Percentiles rank a stretch among this genome's conserved stretches.
Evolutionary conservation across 2,113 vertebrate genomes (phyloP).

Genomic region (Mesembrinibis cayennensis): DNA sequence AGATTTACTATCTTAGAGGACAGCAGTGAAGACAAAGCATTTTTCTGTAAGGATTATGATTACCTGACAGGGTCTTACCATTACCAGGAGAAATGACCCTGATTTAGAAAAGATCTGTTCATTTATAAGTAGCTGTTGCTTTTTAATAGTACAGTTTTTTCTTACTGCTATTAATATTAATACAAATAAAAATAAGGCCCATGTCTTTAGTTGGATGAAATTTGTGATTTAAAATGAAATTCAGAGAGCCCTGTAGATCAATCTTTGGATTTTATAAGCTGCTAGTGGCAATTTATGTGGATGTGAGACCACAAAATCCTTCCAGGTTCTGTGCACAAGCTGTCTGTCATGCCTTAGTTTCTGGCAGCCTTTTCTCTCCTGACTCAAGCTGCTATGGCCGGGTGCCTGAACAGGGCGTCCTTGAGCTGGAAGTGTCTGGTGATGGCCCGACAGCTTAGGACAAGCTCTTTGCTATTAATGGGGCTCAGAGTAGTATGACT

Average conservation of each 20-base stretch:
- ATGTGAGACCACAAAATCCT: neutral
- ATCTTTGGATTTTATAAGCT: neutral
- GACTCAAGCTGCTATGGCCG: fast-evolving
- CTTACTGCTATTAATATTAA: neutral
- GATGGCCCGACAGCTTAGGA: neutral
- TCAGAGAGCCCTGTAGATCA: neutral
- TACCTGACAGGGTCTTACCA: neutral
- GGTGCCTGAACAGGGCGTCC: neutral
- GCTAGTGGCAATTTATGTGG: neutral
- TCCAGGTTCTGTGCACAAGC: neutral
- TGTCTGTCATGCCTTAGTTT: neutral
- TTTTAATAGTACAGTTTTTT: neutral
- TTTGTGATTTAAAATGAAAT: neutral
- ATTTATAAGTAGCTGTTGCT: constrained; percentile 30
- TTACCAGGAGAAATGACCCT: constrained; percentile 2
- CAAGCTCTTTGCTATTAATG: fast-evolving
- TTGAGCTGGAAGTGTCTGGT: neutral
- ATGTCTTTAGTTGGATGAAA: neutral
- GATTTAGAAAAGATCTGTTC: neutral
- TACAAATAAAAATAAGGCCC: neutral
- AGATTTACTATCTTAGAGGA: constrained; percentile 36
- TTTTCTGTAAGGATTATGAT: constrained; percentile 46
- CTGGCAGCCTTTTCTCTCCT: neutral
- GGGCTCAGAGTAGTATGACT: neutral
- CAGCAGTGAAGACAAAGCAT: neutral